These are phyloP conservation scores for Gnathonemus echidnorhynchus DNA, from an alignment of 2,113 vertebrate species.

Conservation along the genomic window DNA sequence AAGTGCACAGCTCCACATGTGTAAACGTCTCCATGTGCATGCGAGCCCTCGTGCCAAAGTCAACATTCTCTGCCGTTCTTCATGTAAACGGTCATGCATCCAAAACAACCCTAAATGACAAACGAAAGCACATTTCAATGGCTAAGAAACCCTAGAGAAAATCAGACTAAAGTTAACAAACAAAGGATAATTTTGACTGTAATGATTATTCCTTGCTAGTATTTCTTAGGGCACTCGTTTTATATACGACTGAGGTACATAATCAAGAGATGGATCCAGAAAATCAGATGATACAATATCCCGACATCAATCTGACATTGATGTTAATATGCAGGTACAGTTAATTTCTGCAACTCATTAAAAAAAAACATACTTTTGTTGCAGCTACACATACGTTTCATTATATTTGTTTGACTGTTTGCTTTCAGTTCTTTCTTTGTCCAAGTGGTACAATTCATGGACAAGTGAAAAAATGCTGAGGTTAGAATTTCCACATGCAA, in stretches of 20 bases:
- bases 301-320: constrained; percentile 22
- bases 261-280: constrained; percentile 25
- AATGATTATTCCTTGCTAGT: constrained; percentile 1
- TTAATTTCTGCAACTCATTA: constrained; percentile 12
- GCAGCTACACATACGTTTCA: background rate
- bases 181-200: background rate
- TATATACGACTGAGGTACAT: background rate
- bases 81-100: background rate
- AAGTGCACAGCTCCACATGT: background rate
- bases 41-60: background rate
- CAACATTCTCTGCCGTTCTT: background rate
- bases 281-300: constrained; percentile 32
- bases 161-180: background rate
- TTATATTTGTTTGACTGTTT: background rate
- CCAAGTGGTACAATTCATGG: background rate
- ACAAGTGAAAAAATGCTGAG: background rate
- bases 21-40: background rate
- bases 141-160: constrained; percentile 7
- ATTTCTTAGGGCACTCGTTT: background rate
- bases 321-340: constrained; percentile 39
- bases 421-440: background rate
- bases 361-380: background rate
- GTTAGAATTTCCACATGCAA: background rate
- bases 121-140: background rate
- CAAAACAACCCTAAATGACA: background rate